Evolutionary conservation across 2,888 invertebrate species (phyloP).

Genomic region (Minunthozetes semirufus): DNA sequence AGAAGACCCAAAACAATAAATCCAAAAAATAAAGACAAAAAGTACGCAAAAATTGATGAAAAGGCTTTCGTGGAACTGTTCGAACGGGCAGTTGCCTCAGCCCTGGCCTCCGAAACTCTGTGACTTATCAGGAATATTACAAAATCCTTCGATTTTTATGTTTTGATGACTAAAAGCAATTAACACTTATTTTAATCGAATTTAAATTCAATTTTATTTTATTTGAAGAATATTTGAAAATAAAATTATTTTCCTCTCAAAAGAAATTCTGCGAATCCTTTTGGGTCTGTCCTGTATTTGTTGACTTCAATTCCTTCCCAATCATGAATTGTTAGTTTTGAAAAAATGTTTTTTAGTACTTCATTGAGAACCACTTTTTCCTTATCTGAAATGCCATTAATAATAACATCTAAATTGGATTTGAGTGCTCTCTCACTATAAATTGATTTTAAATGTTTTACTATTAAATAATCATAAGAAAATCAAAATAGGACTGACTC

Average conservation of each 20-base stretch:
- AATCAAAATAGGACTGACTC: conserved; percentile 50
- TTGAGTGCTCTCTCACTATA: conserved; percentile 41
- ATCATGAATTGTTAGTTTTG: conserved; percentile 55
- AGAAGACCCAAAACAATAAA: no score
- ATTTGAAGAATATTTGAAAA: no score
- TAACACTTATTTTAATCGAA: no score
- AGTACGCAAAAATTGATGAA: no score
- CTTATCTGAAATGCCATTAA: conserved; percentile 59
- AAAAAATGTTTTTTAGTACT: conserved; percentile 52
- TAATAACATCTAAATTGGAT: conserved; percentile 58
- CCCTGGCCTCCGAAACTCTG: no score
- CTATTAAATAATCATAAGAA: not conserved
- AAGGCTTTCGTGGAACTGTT: no score
- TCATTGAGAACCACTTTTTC: conserved; percentile 60
- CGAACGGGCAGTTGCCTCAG: no score
- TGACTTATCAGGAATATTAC: no score
- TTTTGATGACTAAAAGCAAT: no score
- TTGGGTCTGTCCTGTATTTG: conserved; percentile 49
- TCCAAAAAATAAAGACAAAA: no score
- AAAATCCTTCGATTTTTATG: no score
- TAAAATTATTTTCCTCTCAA: conserved; percentile 5
- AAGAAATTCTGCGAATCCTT: conserved; percentile 37
- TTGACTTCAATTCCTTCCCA: conserved; percentile 64
- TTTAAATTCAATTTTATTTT: no score
- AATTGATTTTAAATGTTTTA: not conserved